Base-by-base conservation (phyloP, 2,797 vertebrate genomes). In the Eulemur mongoz region DNA sequence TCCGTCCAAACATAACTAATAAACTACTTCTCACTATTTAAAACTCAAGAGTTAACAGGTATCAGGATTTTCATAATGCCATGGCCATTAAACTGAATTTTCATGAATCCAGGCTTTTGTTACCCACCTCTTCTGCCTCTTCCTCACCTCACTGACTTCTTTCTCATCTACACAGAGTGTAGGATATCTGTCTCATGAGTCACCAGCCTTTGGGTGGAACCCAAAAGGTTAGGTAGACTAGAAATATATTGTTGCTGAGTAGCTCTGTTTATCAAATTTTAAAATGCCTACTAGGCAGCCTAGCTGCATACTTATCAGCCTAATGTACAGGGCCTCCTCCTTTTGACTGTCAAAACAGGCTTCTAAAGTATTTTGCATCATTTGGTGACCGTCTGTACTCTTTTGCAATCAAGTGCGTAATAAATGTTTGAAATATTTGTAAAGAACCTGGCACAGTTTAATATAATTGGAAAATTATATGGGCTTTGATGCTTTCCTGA, bases 361-460 rank as follows among this genome's bases (percentile, higher is more conserved):
- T 89, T 45, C n/a, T 32, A 63, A 95, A 82, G 63, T 70, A 86
- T 89, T 95, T 79, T 73, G 52, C 59, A 73, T 93, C 63, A 52
- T 94, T 79, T 45, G 32, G 35, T 96, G 83, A 70, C 61, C 73
- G 18, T 84, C 45, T 88, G 0, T 85, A 61, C 32, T 94, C 63
- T 94, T 92, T 84, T 80, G 75, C 48, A 96, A 89, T 38, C 25
- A 84, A 48, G 61, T 84, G 17, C n/a, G 40, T 75, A 87, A n/a
- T 70, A 83, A 70, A 76, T 93, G 72, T 90, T 93, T 89, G n/a
- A 92, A 91, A 57, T 75, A 87, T 84, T 86, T 94, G 7, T 86
- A 83, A 96, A 50, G 40, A 94, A 83, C 2, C 11, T 83, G 61
- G 8, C 73, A 63, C 30, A 30, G 10, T 76, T 95, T 92, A 78